phyloP scores from a whole-genome alignment of 2,113 vertebrate genomes.

The Rana temporaria region DNA sequence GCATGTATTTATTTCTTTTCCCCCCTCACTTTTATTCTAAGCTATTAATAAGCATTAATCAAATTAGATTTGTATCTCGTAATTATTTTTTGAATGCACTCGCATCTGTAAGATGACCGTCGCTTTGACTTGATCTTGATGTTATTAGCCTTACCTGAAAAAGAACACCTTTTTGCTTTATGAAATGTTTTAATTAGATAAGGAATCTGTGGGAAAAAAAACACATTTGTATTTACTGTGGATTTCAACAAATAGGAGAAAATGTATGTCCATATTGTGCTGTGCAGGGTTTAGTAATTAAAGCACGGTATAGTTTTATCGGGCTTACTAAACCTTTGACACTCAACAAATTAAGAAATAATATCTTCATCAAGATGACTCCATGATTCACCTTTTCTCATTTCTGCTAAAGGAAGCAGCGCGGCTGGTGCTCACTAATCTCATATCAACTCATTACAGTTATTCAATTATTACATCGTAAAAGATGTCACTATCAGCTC shows the following conservation, averaged over 20 bases:
- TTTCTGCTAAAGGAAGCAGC: constrained; percentile 47
- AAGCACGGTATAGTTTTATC: constrained; percentile 14
- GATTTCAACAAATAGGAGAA: background rate
- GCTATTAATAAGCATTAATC: no score
- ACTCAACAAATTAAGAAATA: constrained; percentile 59
- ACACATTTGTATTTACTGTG: background rate
- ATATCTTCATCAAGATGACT: constrained; percentile 47
- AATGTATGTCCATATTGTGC: background rate
- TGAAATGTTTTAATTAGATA: background rate
- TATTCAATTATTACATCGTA: constrained; percentile 19
- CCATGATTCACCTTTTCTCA: constrained; percentile 21
- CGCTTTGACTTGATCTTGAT: no score
- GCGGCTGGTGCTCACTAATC: constrained; percentile 60
- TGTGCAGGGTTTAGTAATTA: background rate
- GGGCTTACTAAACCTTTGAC: constrained; percentile 18
- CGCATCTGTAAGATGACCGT: no score
- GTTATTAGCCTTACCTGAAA: constrained; percentile 3
- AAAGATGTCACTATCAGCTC: background rate
- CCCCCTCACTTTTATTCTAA: no score
- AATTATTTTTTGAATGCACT: no score
- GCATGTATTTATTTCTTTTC: no score
- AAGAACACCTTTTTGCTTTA: background rate
- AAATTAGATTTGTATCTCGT: no score
- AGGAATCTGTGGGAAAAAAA: background rate
- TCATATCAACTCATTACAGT: constrained; percentile 64